These are phyloP conservation scores for Xanthia icteritia DNA, from an alignment of 2,888 invertebrate species.

Conservation along the genomic window DNA sequence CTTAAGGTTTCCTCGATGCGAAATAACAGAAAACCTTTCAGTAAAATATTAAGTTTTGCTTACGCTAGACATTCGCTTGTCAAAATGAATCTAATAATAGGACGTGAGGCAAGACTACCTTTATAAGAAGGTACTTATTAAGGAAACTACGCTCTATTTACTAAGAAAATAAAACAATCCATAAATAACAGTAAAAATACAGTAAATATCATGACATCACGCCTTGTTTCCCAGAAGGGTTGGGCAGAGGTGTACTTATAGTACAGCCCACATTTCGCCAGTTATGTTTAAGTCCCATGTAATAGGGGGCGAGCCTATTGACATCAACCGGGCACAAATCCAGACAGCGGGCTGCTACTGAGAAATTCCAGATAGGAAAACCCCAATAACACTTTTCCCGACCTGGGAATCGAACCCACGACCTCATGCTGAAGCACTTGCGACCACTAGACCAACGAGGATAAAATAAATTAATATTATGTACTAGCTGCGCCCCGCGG, in stretches of 20 bases:
- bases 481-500: too few species aligned
- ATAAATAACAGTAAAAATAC: background rate
- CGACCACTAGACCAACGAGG: background rate
- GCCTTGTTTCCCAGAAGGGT: background rate
- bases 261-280: background rate
- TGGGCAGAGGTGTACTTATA: background rate
- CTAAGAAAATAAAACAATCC: background rate
- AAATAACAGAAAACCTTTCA: conserved; percentile 32
- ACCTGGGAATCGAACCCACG: background rate
- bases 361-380: background rate
- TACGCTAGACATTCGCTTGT: conserved; percentile 31
- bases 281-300: background rate
- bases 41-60: conserved; percentile 27
- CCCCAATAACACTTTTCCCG: background rate
- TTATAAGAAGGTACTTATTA: conserved; percentile 7
- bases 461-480: too few species aligned
- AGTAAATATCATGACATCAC: background rate
- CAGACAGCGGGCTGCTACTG: background rate
- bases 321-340: background rate
- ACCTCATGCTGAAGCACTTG: background rate
- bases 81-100: conserved; percentile 42
- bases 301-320: background rate
- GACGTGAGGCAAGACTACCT: background rate
- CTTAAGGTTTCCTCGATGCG: conserved; percentile 4
- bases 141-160: conserved; percentile 7